phyloP scores from a whole-genome alignment of 2,113 vertebrate species.

The Andinoacara biseriatus region DNA sequence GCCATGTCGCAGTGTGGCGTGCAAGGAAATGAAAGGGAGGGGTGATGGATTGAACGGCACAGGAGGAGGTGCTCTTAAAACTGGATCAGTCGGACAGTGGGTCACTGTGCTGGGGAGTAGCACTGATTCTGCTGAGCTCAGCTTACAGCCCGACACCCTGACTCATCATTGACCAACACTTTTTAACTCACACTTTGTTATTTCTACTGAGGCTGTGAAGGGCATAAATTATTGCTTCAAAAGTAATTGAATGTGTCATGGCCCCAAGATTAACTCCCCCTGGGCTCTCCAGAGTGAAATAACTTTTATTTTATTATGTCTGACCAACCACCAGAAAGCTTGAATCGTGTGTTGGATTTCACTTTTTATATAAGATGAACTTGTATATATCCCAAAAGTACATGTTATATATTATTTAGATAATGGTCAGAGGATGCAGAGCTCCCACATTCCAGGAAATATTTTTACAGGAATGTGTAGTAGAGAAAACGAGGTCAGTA shows the following conservation, averaged over 20 bases:
- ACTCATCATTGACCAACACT: background rate
- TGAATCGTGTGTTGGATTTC: background rate
- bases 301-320: background rate
- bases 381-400: background rate
- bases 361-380: background rate
- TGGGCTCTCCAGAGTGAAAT: background rate
- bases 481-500: slow-evolving; percentile 23
- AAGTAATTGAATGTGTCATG: slow-evolving; percentile 1
- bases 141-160: background rate
- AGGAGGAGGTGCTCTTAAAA: slow-evolving; percentile 22
- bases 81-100: slow-evolving; percentile 57
- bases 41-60: slow-evolving; percentile 16
- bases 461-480: background rate
- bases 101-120: slow-evolving; percentile 39
- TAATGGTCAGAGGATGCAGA: background rate
- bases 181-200: background rate
- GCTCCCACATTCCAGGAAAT: background rate
- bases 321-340: background rate
- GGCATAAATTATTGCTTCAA: background rate
- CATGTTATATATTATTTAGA: background rate
- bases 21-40: slow-evolving; percentile 8
- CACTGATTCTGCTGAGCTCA: slow-evolving; percentile 42
- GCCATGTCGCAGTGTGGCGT: slow-evolving; percentile 14
- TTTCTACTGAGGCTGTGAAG: background rate
- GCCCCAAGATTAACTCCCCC: background rate